A percentile compares a stretch with the other conserved stretches of the same genome.
These are phyloP conservation scores for Gibbula magus DNA, from an alignment of 2,888 invertebrate species.

Conservation along the genomic window DNA sequence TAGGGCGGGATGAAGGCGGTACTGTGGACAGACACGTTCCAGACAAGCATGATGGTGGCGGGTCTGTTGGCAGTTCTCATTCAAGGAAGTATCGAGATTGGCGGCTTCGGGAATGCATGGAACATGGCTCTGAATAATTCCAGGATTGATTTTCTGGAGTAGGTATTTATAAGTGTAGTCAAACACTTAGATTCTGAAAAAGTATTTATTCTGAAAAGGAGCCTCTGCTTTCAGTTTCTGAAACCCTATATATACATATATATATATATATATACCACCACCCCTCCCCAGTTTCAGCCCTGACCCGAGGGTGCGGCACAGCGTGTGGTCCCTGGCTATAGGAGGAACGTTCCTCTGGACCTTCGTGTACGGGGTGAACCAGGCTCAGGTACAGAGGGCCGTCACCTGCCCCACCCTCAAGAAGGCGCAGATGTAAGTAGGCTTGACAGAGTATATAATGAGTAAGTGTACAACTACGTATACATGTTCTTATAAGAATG, in stretches of 20 bases:
- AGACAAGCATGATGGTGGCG: constrained; percentile 74
- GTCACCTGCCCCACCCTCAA: constrained; percentile 1
- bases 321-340: constrained; percentile 7
- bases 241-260: too few relatives aligned
- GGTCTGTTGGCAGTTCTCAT: constrained; percentile 73
- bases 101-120: constrained; percentile 70
- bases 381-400: constrained; percentile 17
- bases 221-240: too few relatives aligned
- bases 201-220: too few relatives aligned
- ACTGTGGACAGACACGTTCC: constrained; percentile 76
- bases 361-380: constrained; percentile 4
- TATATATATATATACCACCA: too few relatives aligned
- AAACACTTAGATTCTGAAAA: too few relatives aligned
- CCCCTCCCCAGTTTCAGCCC: neutral
- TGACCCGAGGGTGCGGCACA: constrained; percentile 7
- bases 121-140: constrained; percentile 34
- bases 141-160: neutral
- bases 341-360: constrained; percentile 18
- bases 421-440: neutral
- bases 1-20: constrained; percentile 77
- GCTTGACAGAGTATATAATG: too few relatives aligned
- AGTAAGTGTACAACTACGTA: too few relatives aligned
- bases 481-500: too few relatives aligned
- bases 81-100: constrained; percentile 70
- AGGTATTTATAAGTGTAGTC: neutral